phyloP scores from a whole-genome alignment of 2,888 invertebrate species.

The Cylloceria caligata region DNA sequence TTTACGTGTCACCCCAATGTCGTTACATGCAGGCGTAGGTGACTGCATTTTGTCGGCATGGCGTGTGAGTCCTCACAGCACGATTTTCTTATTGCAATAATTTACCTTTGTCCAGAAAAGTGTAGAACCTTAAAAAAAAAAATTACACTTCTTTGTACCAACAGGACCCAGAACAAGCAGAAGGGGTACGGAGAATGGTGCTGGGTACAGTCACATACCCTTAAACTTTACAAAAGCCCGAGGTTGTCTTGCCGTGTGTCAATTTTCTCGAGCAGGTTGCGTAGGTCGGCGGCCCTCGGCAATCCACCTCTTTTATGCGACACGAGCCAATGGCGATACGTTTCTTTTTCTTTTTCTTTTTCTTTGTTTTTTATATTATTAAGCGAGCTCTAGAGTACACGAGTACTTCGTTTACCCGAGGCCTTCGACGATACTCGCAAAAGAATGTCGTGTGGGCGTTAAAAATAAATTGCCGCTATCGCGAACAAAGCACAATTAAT shows the following conservation, averaged over 20 bases:
- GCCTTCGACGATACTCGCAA: conserved; percentile 18
- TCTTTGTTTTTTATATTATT: no score
- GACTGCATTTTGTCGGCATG: no score
- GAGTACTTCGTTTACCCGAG: conserved; percentile 13
- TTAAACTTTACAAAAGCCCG: neutral
- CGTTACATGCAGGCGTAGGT: no score
- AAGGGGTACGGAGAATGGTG: no score
- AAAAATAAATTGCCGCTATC: conserved; percentile 34
- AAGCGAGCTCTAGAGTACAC: neutral
- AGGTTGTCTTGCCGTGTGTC: neutral
- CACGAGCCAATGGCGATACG: conserved; percentile 23
- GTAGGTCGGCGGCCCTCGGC: conserved; percentile 16
- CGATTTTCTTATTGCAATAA: no score
- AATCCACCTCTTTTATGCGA: conserved; percentile 13
- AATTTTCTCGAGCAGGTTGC: conserved; percentile 31
- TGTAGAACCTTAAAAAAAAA: no score
- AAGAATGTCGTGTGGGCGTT: conserved; percentile 8
- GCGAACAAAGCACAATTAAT: conserved; percentile 13
- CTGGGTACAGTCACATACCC: no score
- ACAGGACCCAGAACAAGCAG: no score
- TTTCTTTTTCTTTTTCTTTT: neutral
- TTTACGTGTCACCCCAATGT: no score
- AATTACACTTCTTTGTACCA: no score
- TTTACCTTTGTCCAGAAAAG: no score
- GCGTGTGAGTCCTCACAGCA: no score